These are phyloP conservation scores for Promerops cafer DNA, from an alignment of 2,113 vertebrate genomes.

Conservation along the genomic window DNA sequence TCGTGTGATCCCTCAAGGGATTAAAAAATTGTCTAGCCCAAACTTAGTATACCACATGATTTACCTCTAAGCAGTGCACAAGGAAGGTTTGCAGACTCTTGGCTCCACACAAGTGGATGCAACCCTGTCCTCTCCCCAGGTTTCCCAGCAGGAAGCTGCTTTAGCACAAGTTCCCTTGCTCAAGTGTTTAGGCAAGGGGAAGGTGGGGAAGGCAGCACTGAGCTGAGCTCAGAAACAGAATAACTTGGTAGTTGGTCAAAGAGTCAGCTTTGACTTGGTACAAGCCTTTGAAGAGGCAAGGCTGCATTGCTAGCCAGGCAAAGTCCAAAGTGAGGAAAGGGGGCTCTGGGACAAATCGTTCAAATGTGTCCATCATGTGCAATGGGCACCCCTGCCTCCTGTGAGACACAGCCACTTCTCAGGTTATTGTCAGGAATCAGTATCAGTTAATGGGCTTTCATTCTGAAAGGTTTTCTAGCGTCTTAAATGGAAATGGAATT, in stretches of 20 bases:
- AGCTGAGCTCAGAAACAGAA: not conserved
- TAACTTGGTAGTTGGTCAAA: not conserved
- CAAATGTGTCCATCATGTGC: not conserved
- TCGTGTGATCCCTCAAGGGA: not conserved
- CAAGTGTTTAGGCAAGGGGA: not conserved
- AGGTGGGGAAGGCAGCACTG: not conserved
- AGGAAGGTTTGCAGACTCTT: not conserved
- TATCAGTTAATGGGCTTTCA: not conserved
- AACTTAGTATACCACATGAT: not conserved
- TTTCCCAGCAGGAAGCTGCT: not conserved
- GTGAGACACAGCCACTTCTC: not conserved
- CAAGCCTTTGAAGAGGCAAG: not conserved
- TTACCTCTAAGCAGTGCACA: not conserved
- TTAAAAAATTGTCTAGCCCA: not conserved
- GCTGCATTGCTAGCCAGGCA: not conserved
- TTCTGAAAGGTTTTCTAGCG: not conserved
- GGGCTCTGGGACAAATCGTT: not conserved
- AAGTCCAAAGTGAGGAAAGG: not conserved
- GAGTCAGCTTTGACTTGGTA: not conserved
- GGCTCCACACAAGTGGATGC: not conserved
- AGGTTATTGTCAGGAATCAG: not conserved
- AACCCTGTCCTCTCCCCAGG: not conserved
- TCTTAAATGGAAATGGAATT: not conserved
- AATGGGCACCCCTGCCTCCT: not conserved
- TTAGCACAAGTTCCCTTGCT: not conserved